These are phyloP conservation scores for Agrochola circellaris DNA, from an alignment of 2,888 invertebrate genomes.

Conservation along the genomic window DNA sequence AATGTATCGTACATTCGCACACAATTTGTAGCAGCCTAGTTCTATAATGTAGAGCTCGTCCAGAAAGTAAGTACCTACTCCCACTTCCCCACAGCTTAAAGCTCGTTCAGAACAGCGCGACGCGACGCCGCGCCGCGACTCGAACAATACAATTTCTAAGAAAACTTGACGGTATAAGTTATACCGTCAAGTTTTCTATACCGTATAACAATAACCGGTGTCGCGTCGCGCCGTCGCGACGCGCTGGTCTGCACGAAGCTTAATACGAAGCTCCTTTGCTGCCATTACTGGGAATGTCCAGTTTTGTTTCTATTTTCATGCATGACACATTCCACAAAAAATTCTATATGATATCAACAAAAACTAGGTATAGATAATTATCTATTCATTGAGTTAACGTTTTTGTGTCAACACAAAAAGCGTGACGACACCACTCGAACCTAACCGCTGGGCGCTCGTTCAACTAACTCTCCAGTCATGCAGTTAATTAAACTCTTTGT, in stretches of 20 bases:
- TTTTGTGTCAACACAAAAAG: conserved; percentile 35
- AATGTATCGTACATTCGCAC: not conserved
- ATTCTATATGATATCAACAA: not conserved
- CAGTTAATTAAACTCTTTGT: conserved; percentile 54
- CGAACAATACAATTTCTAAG: too few relatives aligned
- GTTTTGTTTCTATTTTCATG: conserved; percentile 1
- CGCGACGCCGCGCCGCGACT: too few relatives aligned
- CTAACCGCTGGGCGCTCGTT: not conserved
- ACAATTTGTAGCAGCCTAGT: not conserved
- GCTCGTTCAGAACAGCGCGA: too few relatives aligned
- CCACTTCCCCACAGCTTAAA: too few relatives aligned
- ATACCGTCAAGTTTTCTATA: too few relatives aligned
- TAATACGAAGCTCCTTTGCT: too few relatives aligned
- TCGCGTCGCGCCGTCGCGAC: too few relatives aligned
- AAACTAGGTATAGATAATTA: conserved; percentile 16
- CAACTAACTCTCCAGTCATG: conserved; percentile 40
- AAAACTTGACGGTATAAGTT: too few relatives aligned
- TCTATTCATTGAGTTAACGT: conserved; percentile 45
- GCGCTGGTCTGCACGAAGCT: too few relatives aligned
- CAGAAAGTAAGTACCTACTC: not conserved
- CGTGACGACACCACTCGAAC: conserved; percentile 22
- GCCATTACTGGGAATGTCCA: not conserved
- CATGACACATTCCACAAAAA: not conserved
- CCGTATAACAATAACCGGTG: too few relatives aligned
- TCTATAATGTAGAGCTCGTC: too few relatives aligned